phyloP scores from a whole-genome alignment of 2,113 vertebrate genomes.

The Todiramphus saurophagus region DNA sequence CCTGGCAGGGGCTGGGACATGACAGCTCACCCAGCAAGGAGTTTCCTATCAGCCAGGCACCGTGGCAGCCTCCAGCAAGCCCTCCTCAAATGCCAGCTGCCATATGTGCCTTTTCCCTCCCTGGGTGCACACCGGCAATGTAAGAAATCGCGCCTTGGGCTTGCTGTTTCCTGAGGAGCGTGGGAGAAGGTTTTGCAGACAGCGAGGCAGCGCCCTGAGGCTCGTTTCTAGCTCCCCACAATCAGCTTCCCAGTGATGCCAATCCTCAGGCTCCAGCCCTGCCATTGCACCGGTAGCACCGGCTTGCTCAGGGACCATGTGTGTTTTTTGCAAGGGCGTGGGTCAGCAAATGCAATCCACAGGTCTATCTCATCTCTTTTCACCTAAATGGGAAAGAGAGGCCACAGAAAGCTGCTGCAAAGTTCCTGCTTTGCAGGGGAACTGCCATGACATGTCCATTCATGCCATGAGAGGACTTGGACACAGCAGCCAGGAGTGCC shows the following conservation, averaged over 20 bases:
- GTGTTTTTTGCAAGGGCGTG: fast-evolving
- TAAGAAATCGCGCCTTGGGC: neutral
- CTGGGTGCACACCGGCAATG: fast-evolving
- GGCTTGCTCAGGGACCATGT: fast-evolving
- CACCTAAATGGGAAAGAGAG: fast-evolving
- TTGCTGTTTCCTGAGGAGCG: neutral
- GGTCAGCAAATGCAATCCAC: neutral
- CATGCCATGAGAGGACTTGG: neutral
- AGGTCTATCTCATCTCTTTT: neutral
- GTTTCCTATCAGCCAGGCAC: neutral
- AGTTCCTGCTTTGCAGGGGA: neutral
- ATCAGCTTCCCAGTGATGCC: fast-evolving
- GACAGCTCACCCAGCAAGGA: fast-evolving
- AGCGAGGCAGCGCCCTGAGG: neutral
- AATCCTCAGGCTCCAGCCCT: neutral
- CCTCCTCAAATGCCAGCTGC: neutral
- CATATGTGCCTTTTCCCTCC: neutral
- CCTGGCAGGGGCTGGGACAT: neutral
- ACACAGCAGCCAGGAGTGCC: neutral
- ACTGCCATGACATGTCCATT: fast-evolving
- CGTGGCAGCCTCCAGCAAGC: neutral
- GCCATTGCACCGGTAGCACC: neutral
- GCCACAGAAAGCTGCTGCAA: neutral
- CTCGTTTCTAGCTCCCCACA: neutral
- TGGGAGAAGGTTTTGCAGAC: conserved; percentile 3